phyloP scores from a whole-genome alignment of 2,797 vertebrate species.

The Falco cherrug region DNA sequence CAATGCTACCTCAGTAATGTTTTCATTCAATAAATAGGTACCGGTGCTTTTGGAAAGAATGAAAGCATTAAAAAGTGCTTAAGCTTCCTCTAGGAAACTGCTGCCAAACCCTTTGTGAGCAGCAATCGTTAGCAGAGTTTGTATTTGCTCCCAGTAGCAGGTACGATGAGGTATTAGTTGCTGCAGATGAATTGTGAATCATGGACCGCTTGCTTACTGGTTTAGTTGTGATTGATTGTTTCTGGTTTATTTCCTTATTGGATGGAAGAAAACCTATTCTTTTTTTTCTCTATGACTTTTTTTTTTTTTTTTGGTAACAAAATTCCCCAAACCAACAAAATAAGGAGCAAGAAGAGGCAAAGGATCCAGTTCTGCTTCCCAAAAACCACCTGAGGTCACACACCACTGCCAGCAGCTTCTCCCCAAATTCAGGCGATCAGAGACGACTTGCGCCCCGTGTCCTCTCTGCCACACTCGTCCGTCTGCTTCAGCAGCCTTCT shows the following conservation, averaged over 20 bases:
- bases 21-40: constrained; percentile 66
- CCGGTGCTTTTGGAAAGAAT: constrained; percentile 49
- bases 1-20: constrained; percentile 35
- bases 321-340: constrained; percentile 57
- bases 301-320: constrained; percentile 41
- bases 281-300: not conserved
- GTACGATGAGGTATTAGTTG: constrained; percentile 48
- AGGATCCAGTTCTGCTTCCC: constrained; percentile 39
- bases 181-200: constrained; percentile 65
- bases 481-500: constrained; percentile 93
- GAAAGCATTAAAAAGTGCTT: constrained; percentile 56
- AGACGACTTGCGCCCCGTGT: constrained; percentile 80
- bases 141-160: constrained; percentile 47
- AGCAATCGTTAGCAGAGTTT: constrained; percentile 28
- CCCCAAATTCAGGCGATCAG: constrained; percentile 66
- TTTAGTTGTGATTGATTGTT: constrained; percentile 21
- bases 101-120: not conserved
- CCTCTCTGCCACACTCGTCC: constrained; percentile 89
- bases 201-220: constrained; percentile 33
- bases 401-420: constrained; percentile 43
- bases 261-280: constrained; percentile 1
- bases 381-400: constrained; percentile 53
- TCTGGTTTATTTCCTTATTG: constrained; percentile 36
- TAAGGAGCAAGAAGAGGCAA: constrained; percentile 61
- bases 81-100: constrained; percentile 51